phyloP scores from a whole-genome alignment of 92 coral and sea anemone genomes.

The Meandrina meandrites region DNA sequence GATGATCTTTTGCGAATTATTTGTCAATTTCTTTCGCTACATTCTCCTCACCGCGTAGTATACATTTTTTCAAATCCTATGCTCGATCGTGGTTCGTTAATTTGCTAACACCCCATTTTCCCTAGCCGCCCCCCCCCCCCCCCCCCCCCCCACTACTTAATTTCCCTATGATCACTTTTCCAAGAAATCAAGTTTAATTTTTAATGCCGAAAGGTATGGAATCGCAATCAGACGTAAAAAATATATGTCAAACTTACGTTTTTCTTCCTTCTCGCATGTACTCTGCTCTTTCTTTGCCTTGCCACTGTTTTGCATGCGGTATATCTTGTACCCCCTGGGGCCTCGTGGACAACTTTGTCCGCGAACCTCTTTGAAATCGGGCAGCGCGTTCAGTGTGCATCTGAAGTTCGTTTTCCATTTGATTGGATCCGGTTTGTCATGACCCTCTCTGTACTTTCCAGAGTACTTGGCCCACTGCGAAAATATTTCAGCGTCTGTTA shows the following conservation, averaged over 20 bases:
- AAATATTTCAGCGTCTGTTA: slow-evolving; percentile 48
- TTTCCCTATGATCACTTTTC: neutral
- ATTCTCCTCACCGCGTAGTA: neutral
- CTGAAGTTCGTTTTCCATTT: slow-evolving; percentile 83
- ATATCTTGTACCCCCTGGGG: slow-evolving; percentile 52
- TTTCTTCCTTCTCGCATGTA: neutral
- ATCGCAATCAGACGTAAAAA: neutral
- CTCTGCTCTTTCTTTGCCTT: neutral
- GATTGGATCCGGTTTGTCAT: slow-evolving; percentile 33
- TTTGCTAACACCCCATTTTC: neutral
- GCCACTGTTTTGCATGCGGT: slow-evolving; percentile 36
- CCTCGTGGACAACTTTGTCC: slow-evolving; percentile 56
- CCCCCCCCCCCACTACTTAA: neutral
- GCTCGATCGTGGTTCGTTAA: too few relatives aligned
- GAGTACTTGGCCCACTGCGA: slow-evolving; percentile 72
- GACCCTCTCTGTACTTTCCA: slow-evolving; percentile 50
- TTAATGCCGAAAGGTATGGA: neutral
- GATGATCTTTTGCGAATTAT: too few relatives aligned
- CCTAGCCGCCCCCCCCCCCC: too few relatives aligned
- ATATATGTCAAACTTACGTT: slow-evolving; percentile 13
- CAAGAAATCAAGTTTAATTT: neutral
- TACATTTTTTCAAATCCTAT: neutral
- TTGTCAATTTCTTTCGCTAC: too few relatives aligned
- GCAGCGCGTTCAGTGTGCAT: slow-evolving; percentile 72
- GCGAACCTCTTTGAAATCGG: slow-evolving; percentile 54